Evolutionary conservation across 2,888 invertebrate genomes (phyloP).

Genomic region (Lucinisca nassula): DNA sequence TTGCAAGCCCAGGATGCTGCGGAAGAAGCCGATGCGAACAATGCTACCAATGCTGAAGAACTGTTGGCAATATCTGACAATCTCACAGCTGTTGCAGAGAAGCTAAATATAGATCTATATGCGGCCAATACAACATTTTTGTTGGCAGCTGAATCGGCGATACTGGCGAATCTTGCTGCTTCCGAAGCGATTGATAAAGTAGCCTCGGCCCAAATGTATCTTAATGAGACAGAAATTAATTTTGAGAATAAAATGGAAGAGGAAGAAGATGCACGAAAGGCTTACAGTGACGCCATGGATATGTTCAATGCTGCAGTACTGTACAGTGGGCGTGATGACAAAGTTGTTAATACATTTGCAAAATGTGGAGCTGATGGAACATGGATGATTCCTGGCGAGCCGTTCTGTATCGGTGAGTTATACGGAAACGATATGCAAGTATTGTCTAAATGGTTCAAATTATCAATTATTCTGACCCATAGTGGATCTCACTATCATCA

Average conservation of each 20-base stretch:
- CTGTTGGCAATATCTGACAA: not conserved
- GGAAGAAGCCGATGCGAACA: not conserved
- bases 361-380: slow-evolving; percentile 47
- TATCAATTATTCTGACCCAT: no score
- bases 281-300: not conserved
- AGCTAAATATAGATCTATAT: not conserved
- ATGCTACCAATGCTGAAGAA: not conserved
- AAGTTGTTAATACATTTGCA: slow-evolving; percentile 41
- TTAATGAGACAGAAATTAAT: slow-evolving; percentile 5
- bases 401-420: slow-evolving; percentile 57
- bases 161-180: slow-evolving; percentile 17
- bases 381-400: slow-evolving; percentile 60
- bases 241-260: not conserved
- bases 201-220: not conserved
- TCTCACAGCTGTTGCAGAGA: not conserved
- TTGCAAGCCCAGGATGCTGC: not conserved
- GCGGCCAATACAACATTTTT: not conserved
- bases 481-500: no score
- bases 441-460: no score
- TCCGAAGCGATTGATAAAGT: not conserved
- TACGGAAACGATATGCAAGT: no score
- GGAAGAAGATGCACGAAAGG: not conserved
- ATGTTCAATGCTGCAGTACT: slow-evolving; percentile 24
- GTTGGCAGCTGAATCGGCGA: not conserved
- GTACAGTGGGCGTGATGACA: slow-evolving; percentile 7